These are phyloP conservation scores for Tinea trinotella DNA, from an alignment of 2,888 invertebrate genomes.

Conservation along the genomic window DNA sequence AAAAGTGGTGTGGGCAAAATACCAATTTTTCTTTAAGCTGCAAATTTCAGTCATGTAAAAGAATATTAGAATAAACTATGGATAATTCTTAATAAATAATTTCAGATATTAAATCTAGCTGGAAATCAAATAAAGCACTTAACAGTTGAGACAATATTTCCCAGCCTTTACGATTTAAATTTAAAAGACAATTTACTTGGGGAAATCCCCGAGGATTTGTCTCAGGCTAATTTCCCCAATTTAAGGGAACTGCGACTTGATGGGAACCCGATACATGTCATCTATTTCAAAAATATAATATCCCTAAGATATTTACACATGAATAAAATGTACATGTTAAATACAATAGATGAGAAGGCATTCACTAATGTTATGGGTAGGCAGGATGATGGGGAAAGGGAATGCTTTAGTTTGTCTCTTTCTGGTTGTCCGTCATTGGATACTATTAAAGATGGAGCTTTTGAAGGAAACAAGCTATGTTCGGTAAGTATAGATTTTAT, in stretches of 20 bases:
- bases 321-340: conserved; percentile 46
- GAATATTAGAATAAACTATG: too few relatives aligned
- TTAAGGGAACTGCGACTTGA: conserved; percentile 64
- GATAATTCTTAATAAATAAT: too few relatives aligned
- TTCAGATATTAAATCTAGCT: conserved; percentile 57
- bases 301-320: conserved; percentile 54
- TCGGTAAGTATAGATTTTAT: conserved; percentile 51
- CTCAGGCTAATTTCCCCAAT: conserved; percentile 51
- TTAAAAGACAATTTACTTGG: conserved; percentile 62
- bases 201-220: conserved; percentile 57
- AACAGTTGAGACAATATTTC: conserved; percentile 50
- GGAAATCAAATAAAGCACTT: conserved; percentile 60
- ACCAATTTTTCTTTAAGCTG: too few relatives aligned
- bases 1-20: too few relatives aligned
- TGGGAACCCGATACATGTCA: conserved; percentile 60
- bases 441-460: conserved; percentile 54
- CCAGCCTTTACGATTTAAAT: conserved; percentile 59
- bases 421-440: conserved; percentile 54
- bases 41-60: too few relatives aligned
- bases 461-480: conserved; percentile 63
- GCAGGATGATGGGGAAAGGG: conserved; percentile 34
- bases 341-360: conserved; percentile 50
- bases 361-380: conserved; percentile 62
- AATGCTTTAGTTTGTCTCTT: conserved; percentile 63
- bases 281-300: conserved; percentile 62